Evolutionary conservation across 2,113 vertebrate genomes (phyloP).

Genomic region (Otus sunia): DNA sequence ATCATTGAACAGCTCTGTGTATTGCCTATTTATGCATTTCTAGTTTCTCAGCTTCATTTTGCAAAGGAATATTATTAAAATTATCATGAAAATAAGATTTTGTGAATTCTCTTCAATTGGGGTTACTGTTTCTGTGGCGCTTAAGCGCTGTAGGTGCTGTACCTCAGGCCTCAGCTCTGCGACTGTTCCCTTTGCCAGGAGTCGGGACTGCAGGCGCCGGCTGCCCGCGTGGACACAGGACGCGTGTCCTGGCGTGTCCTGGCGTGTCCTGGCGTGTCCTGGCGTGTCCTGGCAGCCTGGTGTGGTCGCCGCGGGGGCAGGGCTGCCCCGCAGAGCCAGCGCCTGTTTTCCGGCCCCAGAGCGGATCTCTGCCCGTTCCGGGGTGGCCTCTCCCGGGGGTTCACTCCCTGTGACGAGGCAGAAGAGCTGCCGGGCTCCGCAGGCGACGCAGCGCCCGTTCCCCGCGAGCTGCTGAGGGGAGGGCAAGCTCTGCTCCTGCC

Average conservation of each 20-base stretch:
- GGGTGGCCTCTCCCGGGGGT: not conserved
- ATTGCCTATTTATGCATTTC: constrained; percentile 45
- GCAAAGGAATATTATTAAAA: constrained; percentile 57
- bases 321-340: fast-evolving
- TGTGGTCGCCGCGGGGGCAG: not conserved
- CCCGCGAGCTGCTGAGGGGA: not conserved
- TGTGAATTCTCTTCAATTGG: constrained; percentile 47
- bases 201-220: not conserved
- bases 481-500: not conserved
- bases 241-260: not conserved
- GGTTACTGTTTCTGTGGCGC: not conserved
- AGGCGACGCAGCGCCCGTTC: not conserved
- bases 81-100: constrained; percentile 30
- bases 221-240: not conserved
- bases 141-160: not conserved
- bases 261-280: too few relatives aligned
- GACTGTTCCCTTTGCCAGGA: not conserved
- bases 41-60: constrained; percentile 50
- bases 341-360: fast-evolving
- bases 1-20: constrained; percentile 12
- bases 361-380: not conserved
- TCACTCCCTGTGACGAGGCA: not conserved
- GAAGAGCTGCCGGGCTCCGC: not conserved
- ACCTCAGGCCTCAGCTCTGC: not conserved
- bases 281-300: too few relatives aligned